These are phyloP conservation scores for Drosophila pseudotalamancana DNA, from an alignment of 2,888 invertebrate species.

Conservation along the genomic window DNA sequence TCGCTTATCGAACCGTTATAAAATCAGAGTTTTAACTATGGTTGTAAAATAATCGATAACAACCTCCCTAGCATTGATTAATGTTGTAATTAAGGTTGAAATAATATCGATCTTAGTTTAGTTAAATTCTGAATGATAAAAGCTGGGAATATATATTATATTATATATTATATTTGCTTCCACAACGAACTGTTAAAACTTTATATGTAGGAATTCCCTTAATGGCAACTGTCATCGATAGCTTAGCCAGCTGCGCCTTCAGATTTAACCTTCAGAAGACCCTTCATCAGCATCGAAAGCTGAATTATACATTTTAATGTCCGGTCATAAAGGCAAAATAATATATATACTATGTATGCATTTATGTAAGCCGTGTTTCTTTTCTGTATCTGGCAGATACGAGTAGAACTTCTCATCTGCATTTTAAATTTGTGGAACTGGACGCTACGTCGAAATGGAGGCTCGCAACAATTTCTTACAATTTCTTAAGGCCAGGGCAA, in stretches of 20 bases:
- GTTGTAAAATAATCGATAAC: neutral
- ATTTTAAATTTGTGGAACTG: conserved; percentile 46
- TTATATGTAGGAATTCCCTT: neutral
- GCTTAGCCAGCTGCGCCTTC: neutral
- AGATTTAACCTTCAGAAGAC: neutral
- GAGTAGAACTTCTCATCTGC: conserved; percentile 40
- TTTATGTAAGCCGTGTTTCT: conserved; percentile 36
- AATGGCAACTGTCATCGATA: conserved; percentile 3
- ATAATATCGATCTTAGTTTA: neutral
- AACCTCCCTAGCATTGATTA: neutral
- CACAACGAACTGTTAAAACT: neutral
- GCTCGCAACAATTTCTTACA: conserved; percentile 33
- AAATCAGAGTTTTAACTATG: neutral
- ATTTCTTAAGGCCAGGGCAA: conserved; percentile 27
- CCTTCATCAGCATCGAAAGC: neutral
- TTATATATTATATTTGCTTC: neutral
- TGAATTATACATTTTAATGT: conserved; percentile 50
- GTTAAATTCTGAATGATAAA: neutral
- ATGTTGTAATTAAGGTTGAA: too few relatives aligned
- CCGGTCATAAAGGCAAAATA: conserved; percentile 25
- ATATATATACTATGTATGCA: conserved; percentile 35
- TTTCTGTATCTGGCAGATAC: conserved; percentile 11
- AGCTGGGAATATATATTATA: neutral
- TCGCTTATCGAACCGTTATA: neutral
- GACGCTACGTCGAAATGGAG: conserved; percentile 30